Evolutionary conservation across 2,797 vertebrate genomes (phyloP).

Genomic region (Tangara arthus): DNA sequence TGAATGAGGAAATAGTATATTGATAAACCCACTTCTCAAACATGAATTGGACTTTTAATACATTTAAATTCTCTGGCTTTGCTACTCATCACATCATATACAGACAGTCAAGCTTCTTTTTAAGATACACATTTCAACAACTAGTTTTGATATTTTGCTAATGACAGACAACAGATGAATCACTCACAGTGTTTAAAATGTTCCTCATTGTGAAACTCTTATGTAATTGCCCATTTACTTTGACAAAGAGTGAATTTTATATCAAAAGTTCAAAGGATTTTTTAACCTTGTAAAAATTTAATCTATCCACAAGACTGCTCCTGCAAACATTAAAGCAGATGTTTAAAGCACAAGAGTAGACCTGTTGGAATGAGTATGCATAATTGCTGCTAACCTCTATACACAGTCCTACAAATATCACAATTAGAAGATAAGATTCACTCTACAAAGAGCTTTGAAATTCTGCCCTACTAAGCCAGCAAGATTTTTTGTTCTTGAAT

Average conservation of each 20-base stretch:
- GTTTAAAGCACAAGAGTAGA: constrained; percentile 51
- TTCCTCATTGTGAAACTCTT: not conserved
- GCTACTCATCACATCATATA: not conserved
- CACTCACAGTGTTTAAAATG: not conserved
- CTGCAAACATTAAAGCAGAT: constrained; percentile 34
- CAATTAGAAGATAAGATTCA: not conserved
- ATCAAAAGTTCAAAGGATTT: constrained; percentile 41
- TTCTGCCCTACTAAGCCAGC: not conserved
- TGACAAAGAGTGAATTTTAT: constrained; percentile 25
- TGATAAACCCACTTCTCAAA: not conserved
- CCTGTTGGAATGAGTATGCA: constrained; percentile 31
- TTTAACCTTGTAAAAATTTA: constrained; percentile 21
- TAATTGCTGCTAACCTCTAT: constrained; percentile 27
- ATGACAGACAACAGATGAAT: constrained; percentile 16
- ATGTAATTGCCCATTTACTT: constrained; percentile 23
- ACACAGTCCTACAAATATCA: not conserved
- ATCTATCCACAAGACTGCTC: constrained; percentile 30
- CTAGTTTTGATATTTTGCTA: constrained; percentile 11
- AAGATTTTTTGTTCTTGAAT: not conserved
- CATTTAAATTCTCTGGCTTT: not conserved
- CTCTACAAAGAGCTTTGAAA: constrained; percentile 13
- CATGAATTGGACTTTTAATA: not conserved
- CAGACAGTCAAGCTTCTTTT: not conserved
- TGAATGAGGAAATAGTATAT: not conserved
- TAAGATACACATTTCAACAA: constrained; percentile 10